Base-by-base conservation (phyloP, 2,888 invertebrate genomes). In the Pantelozetes paolii region DNA sequence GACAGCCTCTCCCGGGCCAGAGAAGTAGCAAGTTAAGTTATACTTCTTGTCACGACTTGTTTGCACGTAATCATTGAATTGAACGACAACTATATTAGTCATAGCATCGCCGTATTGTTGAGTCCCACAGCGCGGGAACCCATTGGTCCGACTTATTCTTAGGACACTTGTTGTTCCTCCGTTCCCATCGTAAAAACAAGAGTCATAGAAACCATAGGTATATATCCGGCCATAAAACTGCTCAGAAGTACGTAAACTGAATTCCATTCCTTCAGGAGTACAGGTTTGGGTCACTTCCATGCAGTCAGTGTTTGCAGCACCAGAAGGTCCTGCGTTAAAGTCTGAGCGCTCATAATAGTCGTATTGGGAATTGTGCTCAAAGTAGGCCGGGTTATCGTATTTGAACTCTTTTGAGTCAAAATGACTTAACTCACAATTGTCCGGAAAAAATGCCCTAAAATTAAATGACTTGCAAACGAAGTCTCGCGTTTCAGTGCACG, bases 251-350 rank as follows among this genome's bases (percentile, higher is more conserved):
- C 90, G 86, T 71, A 94, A 84, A 0, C 92, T 92, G 81, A 94
- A 94, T 81, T 93, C 93, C 93, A 94, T 94, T 0, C 93, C 94
- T 81, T 94, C 93, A 84, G 93, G 92, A 80, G 90, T 92, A 82
- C 94, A 94, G 0, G 91, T 89, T 86, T 94, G 93, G 71, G 90
- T 90, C 72, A 94, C 93, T 93, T 80, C 71, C 36, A 74, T 42
- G 71, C 71, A 72, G 54, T 76, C 76, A 23, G 73, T 26, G 26
- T 32, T 23, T 57, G 45, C 40, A 73, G 42, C 74, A 50, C 54
- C 72, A 64, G 42, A 62, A 40, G 57, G 73, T 36, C 69, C 73
- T 62, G 57, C 62, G 23, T 40, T 36, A 57, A 71, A 78, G 90
- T 85, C 82, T 69, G 93, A 92, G 79, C 92, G 91, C 81, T 90